Evolutionary conservation across 2,888 invertebrate genomes (phyloP).

Genomic region (Drosophila trichaetosa): DNA sequence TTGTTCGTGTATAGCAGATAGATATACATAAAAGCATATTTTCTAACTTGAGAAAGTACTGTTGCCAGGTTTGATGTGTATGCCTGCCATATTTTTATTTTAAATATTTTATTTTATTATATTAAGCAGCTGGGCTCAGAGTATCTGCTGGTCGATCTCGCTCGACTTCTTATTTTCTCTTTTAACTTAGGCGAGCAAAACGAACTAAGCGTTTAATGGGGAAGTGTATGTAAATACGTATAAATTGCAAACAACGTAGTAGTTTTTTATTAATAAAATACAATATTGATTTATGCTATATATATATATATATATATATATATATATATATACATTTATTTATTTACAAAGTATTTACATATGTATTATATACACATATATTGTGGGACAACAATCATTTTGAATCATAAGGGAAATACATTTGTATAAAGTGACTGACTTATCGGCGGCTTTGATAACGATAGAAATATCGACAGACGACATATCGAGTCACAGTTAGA

Average conservation of each 20-base stretch:
- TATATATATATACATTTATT: not conserved
- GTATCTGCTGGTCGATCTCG: not conserved
- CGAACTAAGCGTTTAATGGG: not conserved
- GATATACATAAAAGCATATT: not conserved
- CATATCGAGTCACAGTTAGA: not conserved
- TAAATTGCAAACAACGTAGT: not conserved
- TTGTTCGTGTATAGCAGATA: not conserved
- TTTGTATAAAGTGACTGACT: not conserved
- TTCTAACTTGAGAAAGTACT: not conserved
- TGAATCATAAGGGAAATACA: too few species aligned
- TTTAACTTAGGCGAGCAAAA: conserved; percentile 25
- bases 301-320: conserved; percentile 3
- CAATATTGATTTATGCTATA: not conserved
- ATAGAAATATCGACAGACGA: not conserved
- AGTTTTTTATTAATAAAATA: conserved; percentile 3
- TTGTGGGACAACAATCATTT: not conserved
- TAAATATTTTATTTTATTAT: too few species aligned
- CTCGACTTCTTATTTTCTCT: not conserved
- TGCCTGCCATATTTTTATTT: not conserved
- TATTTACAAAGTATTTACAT: not conserved
- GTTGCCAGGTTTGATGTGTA: not conserved
- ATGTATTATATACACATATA: not conserved
- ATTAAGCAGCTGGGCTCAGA: not conserved
- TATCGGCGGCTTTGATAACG: not conserved
- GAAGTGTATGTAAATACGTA: not conserved